Evolutionary conservation across 35 echinoderm and acorn worm species (phyloP).

Genomic region (Lytechinus variegatus): DNA sequence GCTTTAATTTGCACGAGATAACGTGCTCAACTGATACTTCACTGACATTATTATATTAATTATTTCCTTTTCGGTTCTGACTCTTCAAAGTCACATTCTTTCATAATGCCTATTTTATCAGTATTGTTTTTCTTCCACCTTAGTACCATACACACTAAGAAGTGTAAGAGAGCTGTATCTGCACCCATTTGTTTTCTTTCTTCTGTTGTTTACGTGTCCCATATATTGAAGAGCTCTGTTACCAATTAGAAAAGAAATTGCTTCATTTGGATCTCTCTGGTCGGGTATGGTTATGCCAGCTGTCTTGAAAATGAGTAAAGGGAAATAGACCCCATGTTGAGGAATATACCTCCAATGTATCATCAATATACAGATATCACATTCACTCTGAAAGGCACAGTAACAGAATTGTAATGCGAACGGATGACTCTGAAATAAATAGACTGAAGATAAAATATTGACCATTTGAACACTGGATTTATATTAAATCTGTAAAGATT

Average conservation of each 20-base stretch:
- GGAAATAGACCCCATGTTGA: not conserved
- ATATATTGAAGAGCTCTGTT: not conserved
- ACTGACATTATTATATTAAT: no score
- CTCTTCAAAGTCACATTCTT: no score
- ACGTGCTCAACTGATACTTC: no score
- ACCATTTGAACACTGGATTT: no score
- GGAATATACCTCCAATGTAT: not conserved
- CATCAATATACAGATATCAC: not conserved
- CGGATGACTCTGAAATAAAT: no score
- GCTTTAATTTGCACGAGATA: no score
- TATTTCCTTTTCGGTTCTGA: no score
- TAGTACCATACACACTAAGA: not conserved
- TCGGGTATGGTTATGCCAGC: not conserved
- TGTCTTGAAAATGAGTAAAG: not conserved
- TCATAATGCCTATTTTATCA: no score
- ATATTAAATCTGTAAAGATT: no score
- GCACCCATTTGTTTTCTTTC: not conserved
- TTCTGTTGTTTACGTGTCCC: not conserved
- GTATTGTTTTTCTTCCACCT: not conserved
- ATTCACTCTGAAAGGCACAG: not conserved
- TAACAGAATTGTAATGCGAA: not conserved
- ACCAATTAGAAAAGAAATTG: slow-evolving; percentile 6
- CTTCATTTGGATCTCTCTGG: not conserved
- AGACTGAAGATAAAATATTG: no score
- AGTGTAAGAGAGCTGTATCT: not conserved